These are phyloP conservation scores for Proisotoma minuta DNA, from an alignment of 2,888 invertebrate species.

Conservation along the genomic window DNA sequence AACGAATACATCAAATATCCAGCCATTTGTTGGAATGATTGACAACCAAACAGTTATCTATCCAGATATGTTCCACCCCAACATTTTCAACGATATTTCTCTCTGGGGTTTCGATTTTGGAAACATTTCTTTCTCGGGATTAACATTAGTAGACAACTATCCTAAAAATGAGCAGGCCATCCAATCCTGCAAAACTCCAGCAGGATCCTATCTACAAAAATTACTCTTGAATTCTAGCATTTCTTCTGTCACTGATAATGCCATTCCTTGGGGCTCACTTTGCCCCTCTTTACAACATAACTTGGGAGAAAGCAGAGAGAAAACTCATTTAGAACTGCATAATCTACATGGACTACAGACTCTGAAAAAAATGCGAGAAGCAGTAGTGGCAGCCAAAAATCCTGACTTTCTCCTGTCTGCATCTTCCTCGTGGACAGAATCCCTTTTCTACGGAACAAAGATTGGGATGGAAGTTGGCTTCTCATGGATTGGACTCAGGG, in stretches of 20 bases:
- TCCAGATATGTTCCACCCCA: conserved; percentile 24
- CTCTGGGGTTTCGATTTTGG: neutral
- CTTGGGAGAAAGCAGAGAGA: neutral
- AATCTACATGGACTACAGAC: conserved; percentile 58
- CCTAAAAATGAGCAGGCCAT: conserved; percentile 35
- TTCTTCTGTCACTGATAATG: neutral
- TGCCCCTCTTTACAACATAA: conserved; percentile 23
- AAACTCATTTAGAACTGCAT: conserved; percentile 54
- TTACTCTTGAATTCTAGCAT: conserved; percentile 1
- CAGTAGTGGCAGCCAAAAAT: conserved; percentile 31
- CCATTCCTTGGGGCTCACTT: conserved; percentile 22
- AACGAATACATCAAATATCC: conserved; percentile 1
- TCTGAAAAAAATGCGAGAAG: conserved; percentile 42
- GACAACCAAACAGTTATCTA: conserved; percentile 22
- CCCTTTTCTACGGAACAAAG: conserved; percentile 50
- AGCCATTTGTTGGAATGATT: conserved; percentile 16
- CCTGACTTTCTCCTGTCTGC: conserved; percentile 48
- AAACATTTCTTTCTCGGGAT: conserved; percentile 27
- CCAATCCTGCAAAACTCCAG: neutral
- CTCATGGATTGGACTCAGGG: conserved; percentile 59
- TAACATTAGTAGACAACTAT: conserved; percentile 39
- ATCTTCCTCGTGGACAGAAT: conserved; percentile 51
- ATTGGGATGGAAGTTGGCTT: conserved; percentile 54
- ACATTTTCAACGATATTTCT: neutral
- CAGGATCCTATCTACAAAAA: conserved; percentile 13